Percentiles rank a stretch among this genome's conserved stretches.
Evolutionary conservation across 1,140 invertebrate genomes (phyloP).

Genomic region (Cepaea nemoralis): DNA sequence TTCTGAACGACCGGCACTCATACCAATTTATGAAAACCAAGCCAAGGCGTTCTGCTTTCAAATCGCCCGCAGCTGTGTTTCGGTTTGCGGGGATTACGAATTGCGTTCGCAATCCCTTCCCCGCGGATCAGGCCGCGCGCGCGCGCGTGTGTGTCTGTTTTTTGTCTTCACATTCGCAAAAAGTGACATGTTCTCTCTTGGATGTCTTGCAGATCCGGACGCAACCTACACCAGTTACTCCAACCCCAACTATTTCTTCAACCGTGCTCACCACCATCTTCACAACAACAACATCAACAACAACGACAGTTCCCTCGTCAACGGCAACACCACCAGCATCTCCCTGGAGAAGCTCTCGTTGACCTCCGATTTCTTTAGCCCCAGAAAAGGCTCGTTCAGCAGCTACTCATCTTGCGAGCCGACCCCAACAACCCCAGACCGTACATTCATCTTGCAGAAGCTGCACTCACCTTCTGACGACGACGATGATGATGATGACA

Average conservation of each 20-base stretch:
- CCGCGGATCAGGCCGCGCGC: too few species aligned
- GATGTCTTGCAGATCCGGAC: constrained; percentile 58
- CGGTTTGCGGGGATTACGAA: too few species aligned
- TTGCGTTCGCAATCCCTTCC: too few species aligned
- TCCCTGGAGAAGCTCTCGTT: constrained; percentile 33
- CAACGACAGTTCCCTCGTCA: constrained; percentile 31
- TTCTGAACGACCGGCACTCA: too few species aligned
- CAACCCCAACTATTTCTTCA: constrained; percentile 62
- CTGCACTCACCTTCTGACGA: constrained; percentile 47
- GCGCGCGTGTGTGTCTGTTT: too few species aligned
- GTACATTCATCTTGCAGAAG: constrained; percentile 45
- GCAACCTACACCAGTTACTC: constrained; percentile 60
- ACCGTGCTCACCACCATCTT: constrained; percentile 47
- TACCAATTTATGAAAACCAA: too few species aligned
- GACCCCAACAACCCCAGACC: constrained; percentile 44
- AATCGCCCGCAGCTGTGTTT: too few species aligned
- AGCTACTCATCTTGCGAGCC: constrained; percentile 42
- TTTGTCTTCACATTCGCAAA: too few species aligned
- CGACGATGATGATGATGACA: constrained; percentile 45
- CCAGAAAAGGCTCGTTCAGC: constrained; percentile 17
- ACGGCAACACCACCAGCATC: constrained; percentile 36
- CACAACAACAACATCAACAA: constrained; percentile 47
- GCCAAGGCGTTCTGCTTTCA: too few species aligned
- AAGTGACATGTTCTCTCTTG: too few species aligned
- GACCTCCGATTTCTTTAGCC: constrained; percentile 18